Percentiles rank a stretch among this genome's conserved stretches.
phyloP scores from a whole-genome alignment of 2,113 vertebrate genomes.

The Noctilio leporinus region DNA sequence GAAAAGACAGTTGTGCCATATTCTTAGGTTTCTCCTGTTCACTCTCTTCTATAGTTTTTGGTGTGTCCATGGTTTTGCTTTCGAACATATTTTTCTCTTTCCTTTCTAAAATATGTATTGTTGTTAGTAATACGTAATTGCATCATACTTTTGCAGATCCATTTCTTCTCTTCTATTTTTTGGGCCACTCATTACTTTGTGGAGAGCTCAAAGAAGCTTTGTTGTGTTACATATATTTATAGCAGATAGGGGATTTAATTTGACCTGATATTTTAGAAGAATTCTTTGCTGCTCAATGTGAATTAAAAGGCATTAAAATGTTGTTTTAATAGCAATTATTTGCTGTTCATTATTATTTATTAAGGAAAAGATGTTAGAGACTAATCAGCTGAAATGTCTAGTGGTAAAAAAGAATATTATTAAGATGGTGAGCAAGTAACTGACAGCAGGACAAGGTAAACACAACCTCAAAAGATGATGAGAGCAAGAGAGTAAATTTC shows the following conservation, averaged over 20 bases:
- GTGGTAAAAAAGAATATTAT: neutral
- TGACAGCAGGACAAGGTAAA: neutral
- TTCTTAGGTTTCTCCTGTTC: neutral
- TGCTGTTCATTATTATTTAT: neutral
- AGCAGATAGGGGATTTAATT: neutral
- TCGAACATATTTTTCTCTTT: neutral
- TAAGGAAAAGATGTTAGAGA: neutral
- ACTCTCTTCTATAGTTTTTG: neutral
- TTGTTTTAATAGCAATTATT: neutral
- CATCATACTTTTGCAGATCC: neutral
- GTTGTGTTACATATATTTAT: neutral
- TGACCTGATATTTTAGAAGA: neutral
- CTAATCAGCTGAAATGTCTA: neutral
- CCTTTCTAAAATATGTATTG: neutral
- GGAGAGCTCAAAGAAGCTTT: neutral
- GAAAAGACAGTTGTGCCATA: neutral
- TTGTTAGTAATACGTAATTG: neutral
- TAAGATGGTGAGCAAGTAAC: neutral
- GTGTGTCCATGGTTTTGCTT: neutral
- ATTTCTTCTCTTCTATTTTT: neutral
- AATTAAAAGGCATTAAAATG: neutral
- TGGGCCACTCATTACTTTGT: neutral
- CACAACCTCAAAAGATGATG: neutral
- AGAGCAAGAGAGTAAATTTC: neutral
- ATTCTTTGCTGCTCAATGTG: neutral